phyloP scores from a whole-genome alignment of 2,888 invertebrate species.

The Leptarthrus brevirostris region DNA sequence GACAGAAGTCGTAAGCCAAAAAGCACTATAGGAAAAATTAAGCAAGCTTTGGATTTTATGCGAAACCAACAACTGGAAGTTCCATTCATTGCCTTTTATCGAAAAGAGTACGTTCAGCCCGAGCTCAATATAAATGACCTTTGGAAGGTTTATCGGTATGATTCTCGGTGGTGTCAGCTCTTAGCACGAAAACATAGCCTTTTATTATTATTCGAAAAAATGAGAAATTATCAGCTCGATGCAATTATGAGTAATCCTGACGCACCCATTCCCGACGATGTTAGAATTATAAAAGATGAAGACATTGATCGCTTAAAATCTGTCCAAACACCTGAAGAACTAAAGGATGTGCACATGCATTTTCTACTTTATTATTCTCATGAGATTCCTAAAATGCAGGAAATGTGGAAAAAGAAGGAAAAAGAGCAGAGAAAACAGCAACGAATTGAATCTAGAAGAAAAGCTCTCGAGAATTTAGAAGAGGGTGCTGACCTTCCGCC shows the following conservation, averaged over 20 bases:
- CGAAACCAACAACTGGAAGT: constrained; percentile 95
- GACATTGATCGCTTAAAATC: constrained; percentile 83
- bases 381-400: constrained; percentile 86
- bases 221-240: constrained; percentile 91
- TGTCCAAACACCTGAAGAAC: constrained; percentile 88
- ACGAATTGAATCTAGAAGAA: constrained; percentile 56
- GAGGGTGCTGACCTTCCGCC: constrained; percentile 60
- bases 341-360: constrained; percentile 93
- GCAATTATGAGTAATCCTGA: constrained; percentile 84
- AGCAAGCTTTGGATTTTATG: constrained; percentile 95
- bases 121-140: constrained; percentile 94
- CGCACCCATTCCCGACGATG: constrained; percentile 83
- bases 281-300: constrained; percentile 84
- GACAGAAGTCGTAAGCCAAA: constrained; percentile 74
- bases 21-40: constrained; percentile 86
- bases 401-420: constrained; percentile 75
- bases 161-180: constrained; percentile 95
- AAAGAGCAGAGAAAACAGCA: constrained; percentile 74
- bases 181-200: constrained; percentile 86
- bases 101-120: constrained; percentile 96
- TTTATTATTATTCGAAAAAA: constrained; percentile 84
- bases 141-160: constrained; percentile 97
- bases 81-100: constrained; percentile 98
- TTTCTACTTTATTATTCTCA: constrained; percentile 92
- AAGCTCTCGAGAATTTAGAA: constrained; percentile 57